Evolutionary conservation across 2,888 invertebrate species (phyloP).

Genomic region (Drosophila anomelani): DNA sequence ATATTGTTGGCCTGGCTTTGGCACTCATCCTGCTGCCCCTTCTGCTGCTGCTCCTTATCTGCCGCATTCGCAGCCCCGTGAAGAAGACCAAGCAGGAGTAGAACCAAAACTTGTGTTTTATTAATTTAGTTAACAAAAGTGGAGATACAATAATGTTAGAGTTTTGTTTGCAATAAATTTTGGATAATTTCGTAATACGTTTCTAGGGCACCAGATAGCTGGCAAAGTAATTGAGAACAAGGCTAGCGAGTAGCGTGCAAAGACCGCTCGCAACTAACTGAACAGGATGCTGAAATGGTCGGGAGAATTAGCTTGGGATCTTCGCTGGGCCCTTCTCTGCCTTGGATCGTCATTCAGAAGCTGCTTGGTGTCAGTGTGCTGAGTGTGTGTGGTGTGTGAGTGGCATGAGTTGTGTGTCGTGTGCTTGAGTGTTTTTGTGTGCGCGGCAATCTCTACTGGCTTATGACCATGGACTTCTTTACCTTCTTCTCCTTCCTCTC

Average conservation of each 20-base stretch:
- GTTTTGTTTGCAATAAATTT: slow-evolving; percentile 41
- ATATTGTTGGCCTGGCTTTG: slow-evolving; percentile 64
- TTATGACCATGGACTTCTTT: slow-evolving; percentile 83
- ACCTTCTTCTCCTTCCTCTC: slow-evolving; percentile 83
- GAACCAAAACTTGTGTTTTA: slow-evolving; percentile 45
- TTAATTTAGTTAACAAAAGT: slow-evolving; percentile 54
- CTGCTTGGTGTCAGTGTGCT: slow-evolving; percentile 49
- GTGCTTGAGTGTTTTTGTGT: slow-evolving; percentile 30
- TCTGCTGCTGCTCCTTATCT: background rate
- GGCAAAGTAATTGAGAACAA: slow-evolving; percentile 71
- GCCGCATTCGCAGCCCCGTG: background rate
- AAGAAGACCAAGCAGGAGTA: slow-evolving; percentile 29
- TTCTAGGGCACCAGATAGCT: slow-evolving; percentile 70
- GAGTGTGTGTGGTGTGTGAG: slow-evolving; percentile 26
- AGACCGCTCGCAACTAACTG: slow-evolving; percentile 68
- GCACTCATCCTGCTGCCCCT: slow-evolving; percentile 11
- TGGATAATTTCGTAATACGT: slow-evolving; percentile 56
- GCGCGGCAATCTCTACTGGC: slow-evolving; percentile 69
- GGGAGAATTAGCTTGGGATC: slow-evolving; percentile 43
- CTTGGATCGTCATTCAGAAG: slow-evolving; percentile 42
- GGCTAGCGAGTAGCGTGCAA: slow-evolving; percentile 70
- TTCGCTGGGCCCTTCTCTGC: slow-evolving; percentile 26
- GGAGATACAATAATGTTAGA: slow-evolving; percentile 50
- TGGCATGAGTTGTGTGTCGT: slow-evolving; percentile 31
- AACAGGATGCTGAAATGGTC: slow-evolving; percentile 71